Percentiles rank a stretch among this genome's conserved stretches.
Evolutionary conservation across 2,888 invertebrate genomes (phyloP).

Genomic region (Escarpia spicata): DNA sequence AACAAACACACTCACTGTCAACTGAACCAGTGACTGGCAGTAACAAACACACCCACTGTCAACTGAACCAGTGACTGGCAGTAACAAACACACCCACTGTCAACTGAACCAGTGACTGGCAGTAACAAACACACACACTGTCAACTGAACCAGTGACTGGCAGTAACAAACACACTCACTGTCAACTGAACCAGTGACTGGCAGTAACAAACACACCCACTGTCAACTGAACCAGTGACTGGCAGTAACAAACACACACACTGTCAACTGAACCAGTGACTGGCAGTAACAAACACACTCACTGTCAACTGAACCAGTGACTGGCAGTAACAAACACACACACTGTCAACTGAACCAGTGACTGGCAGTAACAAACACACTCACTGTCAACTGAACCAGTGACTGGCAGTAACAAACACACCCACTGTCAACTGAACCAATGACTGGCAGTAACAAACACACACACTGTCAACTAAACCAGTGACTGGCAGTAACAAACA

Average conservation of each 20-base stretch:
- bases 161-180: background rate
- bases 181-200: background rate
- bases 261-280: background rate
- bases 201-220: background rate
- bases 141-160: background rate
- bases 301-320: background rate
- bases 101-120: background rate
- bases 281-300: background rate
- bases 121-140: background rate
- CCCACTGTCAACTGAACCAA: background rate
- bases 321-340: background rate
- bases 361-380: background rate
- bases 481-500: background rate
- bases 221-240: background rate
- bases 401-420: background rate
- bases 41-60: background rate
- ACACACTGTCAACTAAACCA: background rate
- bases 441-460: background rate
- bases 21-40: background rate
- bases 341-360: background rate
- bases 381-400: background rate
- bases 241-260: background rate
- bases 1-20: background rate
- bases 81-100: background rate
- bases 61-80: background rate